These are phyloP conservation scores for Bilobella aurantiaca DNA, from an alignment of 1,140 invertebrate species.

Conservation along the genomic window DNA sequence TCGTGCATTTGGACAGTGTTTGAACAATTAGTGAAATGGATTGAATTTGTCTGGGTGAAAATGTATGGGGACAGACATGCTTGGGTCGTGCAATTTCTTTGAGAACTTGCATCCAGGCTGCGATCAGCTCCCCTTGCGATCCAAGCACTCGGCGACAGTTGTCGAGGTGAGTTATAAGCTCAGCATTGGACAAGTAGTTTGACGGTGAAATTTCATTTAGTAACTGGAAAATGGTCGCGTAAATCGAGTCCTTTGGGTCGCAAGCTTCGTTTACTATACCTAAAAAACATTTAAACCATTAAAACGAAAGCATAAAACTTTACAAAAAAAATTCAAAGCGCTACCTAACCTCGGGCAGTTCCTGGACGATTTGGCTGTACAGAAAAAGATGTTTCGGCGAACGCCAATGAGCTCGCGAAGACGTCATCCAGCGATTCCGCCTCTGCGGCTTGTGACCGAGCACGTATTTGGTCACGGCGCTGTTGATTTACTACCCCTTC, in stretches of 20 bases:
- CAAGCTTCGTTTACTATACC: not conserved
- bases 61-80: conserved; percentile 31
- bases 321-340: too few relatives aligned
- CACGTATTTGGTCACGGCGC: conserved; percentile 16
- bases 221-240: conserved; percentile 20
- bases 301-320: not conserved
- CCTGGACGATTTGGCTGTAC: not conserved
- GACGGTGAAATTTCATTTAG: conserved; percentile 18
- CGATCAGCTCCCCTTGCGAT: conserved; percentile 29
- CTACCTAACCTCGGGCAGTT: not conserved
- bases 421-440: not conserved
- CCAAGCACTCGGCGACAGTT: conserved; percentile 9
- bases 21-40: conserved; percentile 24
- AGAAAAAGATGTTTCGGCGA: conserved; percentile 7
- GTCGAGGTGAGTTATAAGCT: conserved; percentile 21
- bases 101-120: conserved; percentile 17
- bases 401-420: not conserved
- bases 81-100: conserved; percentile 21
- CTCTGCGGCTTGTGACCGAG: not conserved
- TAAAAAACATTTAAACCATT: not conserved
- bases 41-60: conserved; percentile 29
- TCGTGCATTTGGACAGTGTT: not conserved
- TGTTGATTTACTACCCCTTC: conserved; percentile 23
- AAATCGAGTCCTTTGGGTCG: conserved; percentile 23
- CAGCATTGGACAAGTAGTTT: conserved; percentile 12